phyloP scores from a whole-genome alignment of 1,140 invertebrate genomes.

The Hypsibius dujardini region DNA sequence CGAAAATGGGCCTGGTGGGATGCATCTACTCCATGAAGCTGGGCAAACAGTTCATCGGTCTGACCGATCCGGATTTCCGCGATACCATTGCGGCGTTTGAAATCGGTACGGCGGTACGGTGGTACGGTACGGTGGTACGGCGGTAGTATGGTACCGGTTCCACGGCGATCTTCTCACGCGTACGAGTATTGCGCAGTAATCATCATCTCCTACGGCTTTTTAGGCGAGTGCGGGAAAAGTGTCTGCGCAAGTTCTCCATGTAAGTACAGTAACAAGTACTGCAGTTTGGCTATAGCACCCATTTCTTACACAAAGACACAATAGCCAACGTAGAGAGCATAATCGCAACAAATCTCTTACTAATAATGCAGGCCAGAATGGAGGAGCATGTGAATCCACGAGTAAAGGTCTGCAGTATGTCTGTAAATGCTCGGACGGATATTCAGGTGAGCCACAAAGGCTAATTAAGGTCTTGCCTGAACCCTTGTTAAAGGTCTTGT shows the following conservation, averaged over 20 bases:
- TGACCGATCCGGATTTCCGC: slow-evolving; percentile 28
- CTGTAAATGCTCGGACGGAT: slow-evolving; percentile 38
- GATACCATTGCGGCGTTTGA: slow-evolving; percentile 30
- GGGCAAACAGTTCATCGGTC: slow-evolving; percentile 48
- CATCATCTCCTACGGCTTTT: slow-evolving; percentile 24
- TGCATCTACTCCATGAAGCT: slow-evolving; percentile 60
- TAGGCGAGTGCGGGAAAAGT: slow-evolving; percentile 41
- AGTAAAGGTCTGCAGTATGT: slow-evolving; percentile 41
- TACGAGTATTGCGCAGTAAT: too few relatives aligned
- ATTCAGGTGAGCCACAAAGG: slow-evolving; percentile 35
- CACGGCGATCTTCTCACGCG: slow-evolving; percentile 16
- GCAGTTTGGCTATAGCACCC: too few relatives aligned
- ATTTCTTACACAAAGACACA: too few relatives aligned
- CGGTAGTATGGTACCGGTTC: too few relatives aligned
- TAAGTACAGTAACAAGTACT: too few relatives aligned
- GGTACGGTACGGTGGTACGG: too few relatives aligned
- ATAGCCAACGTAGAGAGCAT: too few relatives aligned
- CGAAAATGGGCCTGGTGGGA: slow-evolving; percentile 56
- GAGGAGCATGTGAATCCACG: slow-evolving; percentile 52
- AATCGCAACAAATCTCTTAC: too few relatives aligned
- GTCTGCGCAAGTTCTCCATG: slow-evolving; percentile 47
- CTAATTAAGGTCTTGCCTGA: too few relatives aligned
- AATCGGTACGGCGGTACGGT: too few relatives aligned
- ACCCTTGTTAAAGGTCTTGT: too few relatives aligned
- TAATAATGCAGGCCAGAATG: slow-evolving; percentile 47